Base-by-base conservation (phyloP, 2,888 invertebrate species). In the Clivina fossor region DNA sequence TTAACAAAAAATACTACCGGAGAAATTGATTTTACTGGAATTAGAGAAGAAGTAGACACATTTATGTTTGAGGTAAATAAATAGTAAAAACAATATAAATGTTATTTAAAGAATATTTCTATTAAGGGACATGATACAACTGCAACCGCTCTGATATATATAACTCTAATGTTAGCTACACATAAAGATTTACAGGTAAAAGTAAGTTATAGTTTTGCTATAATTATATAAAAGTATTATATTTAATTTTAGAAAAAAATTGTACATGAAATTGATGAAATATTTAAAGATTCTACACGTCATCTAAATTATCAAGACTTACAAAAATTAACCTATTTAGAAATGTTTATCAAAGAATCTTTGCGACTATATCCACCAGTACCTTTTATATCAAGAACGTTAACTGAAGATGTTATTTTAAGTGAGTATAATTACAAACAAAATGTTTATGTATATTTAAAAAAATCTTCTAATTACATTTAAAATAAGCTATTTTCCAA, bases 121-220 rank as follows among this genome's bases (percentile, higher is more conserved):
- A 24, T 44, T 57, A 62, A 80, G 79, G 80, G 83, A 0, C 82
- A 82, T 63, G 83, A 84, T 56, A 84, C 83, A 0, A 80, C 81
- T 0, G 77, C 81, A 1, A 71, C 73, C 41, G 78, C 76, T 4
- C 63, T 78, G 7, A 37, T 32, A 51, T 59, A 57, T 61, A 69
- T 75, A 5, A 64, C 82, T 7, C 66, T 81, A 63, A 65, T 78
- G 43, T 62, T 83, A 13, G 80, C 82, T 0, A 72, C 77, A 18
- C 65, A 79, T 57, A 71, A 71, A 32, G 66, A 74, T 15, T 66
- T 73, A 2, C 81, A 77, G 70, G 76, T 43, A 43, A n/a, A 13
- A 19, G n/a, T 13, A 13, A 35, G 4, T 24, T 7, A 24, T 24
- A 7, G 4, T 24, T 7, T 24, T 24, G n/a, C n/a, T n/a, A n/a